Evolutionary conservation across 2,797 vertebrate genomes (phyloP).

Genomic region (Cephalopachus bancanus): DNA sequence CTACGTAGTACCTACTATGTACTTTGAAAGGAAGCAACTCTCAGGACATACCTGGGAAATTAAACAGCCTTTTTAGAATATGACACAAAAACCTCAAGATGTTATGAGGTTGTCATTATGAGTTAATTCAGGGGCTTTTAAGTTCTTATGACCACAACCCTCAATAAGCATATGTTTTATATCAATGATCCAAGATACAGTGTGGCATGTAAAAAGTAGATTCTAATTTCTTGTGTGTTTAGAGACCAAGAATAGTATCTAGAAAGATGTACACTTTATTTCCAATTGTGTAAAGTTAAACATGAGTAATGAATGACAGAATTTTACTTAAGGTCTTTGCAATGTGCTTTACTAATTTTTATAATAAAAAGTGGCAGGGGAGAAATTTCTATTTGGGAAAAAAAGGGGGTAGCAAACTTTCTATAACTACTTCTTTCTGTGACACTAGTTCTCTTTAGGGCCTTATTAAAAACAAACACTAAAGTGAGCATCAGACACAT

Average conservation of each 20-base stretch:
- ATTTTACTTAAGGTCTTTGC: conserved; percentile 12
- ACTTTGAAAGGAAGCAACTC: not conserved
- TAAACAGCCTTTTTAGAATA: not conserved
- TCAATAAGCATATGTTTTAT: not conserved
- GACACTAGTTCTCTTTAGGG: conserved; percentile 59
- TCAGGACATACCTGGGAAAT: not conserved
- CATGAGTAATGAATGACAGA: not conserved
- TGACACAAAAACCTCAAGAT: not conserved
- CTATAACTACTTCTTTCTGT: conserved; percentile 8
- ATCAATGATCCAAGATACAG: not conserved
- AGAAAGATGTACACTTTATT: not conserved
- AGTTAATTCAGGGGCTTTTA: not conserved
- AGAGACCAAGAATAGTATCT: not conserved
- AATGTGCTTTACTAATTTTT: not conserved
- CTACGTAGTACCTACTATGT: not conserved
- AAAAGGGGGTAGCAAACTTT: not conserved
- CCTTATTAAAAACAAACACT: conserved; percentile 58
- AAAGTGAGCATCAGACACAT: conserved; percentile 63
- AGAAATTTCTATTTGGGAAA: not conserved
- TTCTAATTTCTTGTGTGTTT: conserved; percentile 5
- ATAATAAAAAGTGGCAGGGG: not conserved
- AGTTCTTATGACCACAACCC: not conserved
- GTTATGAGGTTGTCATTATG: not conserved
- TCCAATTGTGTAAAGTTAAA: conserved; percentile 26
- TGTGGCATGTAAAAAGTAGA: not conserved